Evolutionary conservation across 2,797 vertebrate genomes (phyloP), one percentile per base, ranked within the genome.

Genomic region (Lophius americanus): DNA sequence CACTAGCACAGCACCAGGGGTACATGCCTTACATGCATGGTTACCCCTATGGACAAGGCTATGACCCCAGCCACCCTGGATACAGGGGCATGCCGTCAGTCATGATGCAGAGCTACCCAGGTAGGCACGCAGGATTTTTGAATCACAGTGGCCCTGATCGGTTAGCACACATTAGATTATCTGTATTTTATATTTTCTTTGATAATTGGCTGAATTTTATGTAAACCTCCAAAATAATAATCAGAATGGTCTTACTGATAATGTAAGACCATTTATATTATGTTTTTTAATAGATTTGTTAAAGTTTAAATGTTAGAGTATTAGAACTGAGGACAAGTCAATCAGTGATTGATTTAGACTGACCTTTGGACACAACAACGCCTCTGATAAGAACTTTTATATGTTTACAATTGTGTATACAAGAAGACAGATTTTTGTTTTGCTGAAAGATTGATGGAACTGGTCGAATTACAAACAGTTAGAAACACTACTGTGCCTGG

Each of bases 61-160:
- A 97, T 9, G 97, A 98, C 89, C 95, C 97, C 82, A 96, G 78
- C 91, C 96, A 98, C 83, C 96, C 97, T 72, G 96, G 96, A 85
- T 98, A 96, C 87, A 94, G 97, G 52, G 93, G 95, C 79, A 94
- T 98, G 94, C 95, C 97, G 55, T 93, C 96, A 0, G 95, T 98
- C 88, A 98, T 98, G 97, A 98, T 98, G 97, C 97, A 96, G 89
- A 98, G 96, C 82, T 98, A 98, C 90, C 95, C 96, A 96, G 97
- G 97, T 98, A 95, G 9, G 57, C 13, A 23, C 51, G 23, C 11
- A 7, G 11, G 43, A 41, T 60, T 50, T 54, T 55, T 5, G 38
- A 43, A 69, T 46, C 51, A 44, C 43, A 57, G 47, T n/a, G 13
- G 42, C 44, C 23, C 23, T 23, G 2, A 23, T 23, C 23, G 23